Conservation (phyloP, 2,888 invertebrate species). For the Oscheius sp. region DNA sequence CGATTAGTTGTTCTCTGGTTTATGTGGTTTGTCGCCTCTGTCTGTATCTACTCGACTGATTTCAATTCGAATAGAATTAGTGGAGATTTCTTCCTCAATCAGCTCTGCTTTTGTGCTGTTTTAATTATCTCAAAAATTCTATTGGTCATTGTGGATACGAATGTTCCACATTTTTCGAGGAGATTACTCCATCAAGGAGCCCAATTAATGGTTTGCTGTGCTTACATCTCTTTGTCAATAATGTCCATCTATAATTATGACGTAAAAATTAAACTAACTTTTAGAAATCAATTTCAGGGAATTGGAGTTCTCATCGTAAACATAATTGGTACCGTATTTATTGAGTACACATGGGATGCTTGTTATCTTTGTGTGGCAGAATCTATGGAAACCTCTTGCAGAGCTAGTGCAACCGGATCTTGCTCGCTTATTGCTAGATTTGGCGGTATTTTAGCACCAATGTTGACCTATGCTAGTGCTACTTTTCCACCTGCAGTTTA, state of each 20-base stretch:
- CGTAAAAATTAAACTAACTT: conserved; percentile 31
- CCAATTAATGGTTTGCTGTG: conserved; percentile 62
- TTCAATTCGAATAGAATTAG: conserved; percentile 64
- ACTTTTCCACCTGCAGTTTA: neutral
- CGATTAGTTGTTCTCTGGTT: conserved; percentile 64
- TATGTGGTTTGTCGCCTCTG: conserved; percentile 66
- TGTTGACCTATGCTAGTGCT: neutral
- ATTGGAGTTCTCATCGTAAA: neutral
- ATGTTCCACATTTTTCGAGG: conserved; percentile 58
- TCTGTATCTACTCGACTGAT: conserved; percentile 67
- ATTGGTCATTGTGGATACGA: conserved; percentile 62
- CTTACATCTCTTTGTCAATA: conserved; percentile 58
- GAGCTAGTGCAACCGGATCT: conserved; percentile 5
- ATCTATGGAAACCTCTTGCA: conserved; percentile 8
- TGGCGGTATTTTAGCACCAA: neutral
- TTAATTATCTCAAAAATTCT: conserved; percentile 64
- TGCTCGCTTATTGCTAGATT: neutral
- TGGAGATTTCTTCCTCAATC: conserved; percentile 66
- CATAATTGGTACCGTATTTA: conserved; percentile 9
- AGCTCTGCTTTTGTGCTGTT: conserved; percentile 63
- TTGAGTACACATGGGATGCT: conserved; percentile 13
- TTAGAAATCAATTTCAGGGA: neutral
- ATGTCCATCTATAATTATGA: conserved; percentile 53
- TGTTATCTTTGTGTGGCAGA: conserved; percentile 2
- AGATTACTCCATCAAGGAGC: conserved; percentile 65